Base-by-base conservation (phyloP, 2,888 invertebrate genomes). In the Eupithecia exiguata region DNA sequence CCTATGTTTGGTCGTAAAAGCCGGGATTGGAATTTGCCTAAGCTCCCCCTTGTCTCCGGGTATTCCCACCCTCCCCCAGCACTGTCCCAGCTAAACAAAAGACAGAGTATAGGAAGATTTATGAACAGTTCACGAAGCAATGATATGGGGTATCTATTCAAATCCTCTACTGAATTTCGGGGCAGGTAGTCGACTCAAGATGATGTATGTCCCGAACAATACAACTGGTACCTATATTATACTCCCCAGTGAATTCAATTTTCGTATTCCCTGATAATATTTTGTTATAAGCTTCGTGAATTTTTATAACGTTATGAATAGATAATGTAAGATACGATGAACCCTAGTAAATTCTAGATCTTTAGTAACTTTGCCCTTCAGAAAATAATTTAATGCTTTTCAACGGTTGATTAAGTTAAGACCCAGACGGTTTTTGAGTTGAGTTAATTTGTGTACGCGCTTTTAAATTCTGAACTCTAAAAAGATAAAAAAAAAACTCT, bases 81-180 rank as follows among this genome's bases (percentile, higher is more conserved):
- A 69, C 49, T 71, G 71, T 70, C 75, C 72, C 75, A 30, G 75
- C 75, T 70, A 92, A 92, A 92, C 93, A 93, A 93, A 92, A 91
- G 92, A 88, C 88, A 86, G 86, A 86, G 87, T 89, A 87, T 87
- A 87, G 84, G 88, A 88, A 92, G 91, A 93, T 93, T 93, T 93
- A 93, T 92, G 91, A 88, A 91, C 93, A 90, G 91, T 93, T 92
- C 90, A 89, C 89, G 85, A 86, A 86, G 89, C 91, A 89, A 90
- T 92, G 91, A 92, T 92, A 91, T 92, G 91, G 92, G 90, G 88
- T 89, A 89, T 90, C 89, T 88, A 91, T 91, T 92, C 90, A 91
- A 91, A 89, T 88, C 86, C 88, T 86, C 84, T 83, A 86, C 87
- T 87, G 89, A 89, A 88, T 89, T 89, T 82, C 80, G 84, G 84